Conservation (phyloP, 2,888 invertebrate genomes). For the Drosophila hamatofila region DNA sequence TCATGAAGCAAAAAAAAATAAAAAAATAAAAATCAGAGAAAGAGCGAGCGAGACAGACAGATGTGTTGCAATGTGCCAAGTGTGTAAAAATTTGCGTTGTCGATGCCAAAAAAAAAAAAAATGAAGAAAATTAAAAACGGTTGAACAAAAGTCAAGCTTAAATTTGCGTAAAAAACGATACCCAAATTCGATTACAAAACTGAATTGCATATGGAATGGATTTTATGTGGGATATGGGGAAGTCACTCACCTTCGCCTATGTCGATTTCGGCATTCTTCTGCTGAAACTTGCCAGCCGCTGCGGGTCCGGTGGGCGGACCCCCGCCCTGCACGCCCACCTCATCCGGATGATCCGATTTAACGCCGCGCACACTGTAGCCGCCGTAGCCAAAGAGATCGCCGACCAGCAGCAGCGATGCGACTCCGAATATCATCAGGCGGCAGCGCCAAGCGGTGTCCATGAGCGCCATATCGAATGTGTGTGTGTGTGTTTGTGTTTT, state of each 20-base stretch:
- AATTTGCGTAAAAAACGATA: constrained; percentile 36
- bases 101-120: constrained; percentile 34
- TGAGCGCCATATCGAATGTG: constrained; percentile 60
- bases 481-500: neutral
- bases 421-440: constrained; percentile 84
- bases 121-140: constrained; percentile 1
- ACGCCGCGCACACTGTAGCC: constrained; percentile 82
- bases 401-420: constrained; percentile 84
- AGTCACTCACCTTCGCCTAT: constrained; percentile 84
- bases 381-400: constrained; percentile 84
- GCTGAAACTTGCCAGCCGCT: constrained; percentile 81
- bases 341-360: constrained; percentile 83
- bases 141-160: constrained; percentile 24
- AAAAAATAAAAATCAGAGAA: too few relatives aligned
- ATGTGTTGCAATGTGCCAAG: constrained; percentile 53
- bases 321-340: constrained; percentile 60
- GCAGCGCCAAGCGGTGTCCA: constrained; percentile 85
- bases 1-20: constrained; percentile 28
- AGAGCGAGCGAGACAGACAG: constrained; percentile 4
- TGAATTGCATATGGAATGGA: constrained; percentile 27
- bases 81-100: constrained; percentile 46
- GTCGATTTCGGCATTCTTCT: constrained; percentile 84
- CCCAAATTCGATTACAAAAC: constrained; percentile 15
- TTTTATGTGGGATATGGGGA: constrained; percentile 11
- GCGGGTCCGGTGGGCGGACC: constrained; percentile 72